Evolutionary conservation across 2,888 invertebrate species (phyloP), one percentile per base, ranked within the genome.

Genomic region (Cosmia pyralina): DNA sequence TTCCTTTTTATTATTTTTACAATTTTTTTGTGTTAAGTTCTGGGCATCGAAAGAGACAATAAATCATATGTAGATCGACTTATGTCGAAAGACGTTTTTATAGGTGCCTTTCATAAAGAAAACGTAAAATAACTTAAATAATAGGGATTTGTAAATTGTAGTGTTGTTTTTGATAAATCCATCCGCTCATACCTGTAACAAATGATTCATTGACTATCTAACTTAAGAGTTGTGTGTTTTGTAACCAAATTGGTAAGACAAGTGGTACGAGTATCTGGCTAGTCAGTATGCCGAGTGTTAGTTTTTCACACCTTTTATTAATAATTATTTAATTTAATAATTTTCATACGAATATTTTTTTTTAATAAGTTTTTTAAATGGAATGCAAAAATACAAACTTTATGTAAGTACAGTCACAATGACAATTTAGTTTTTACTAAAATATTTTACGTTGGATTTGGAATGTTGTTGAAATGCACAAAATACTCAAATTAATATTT

Each of bases 21-120:
- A 59, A 69, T 73, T 78, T 59, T 73, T 77, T 74, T 66, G 50
- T 79, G 59, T 59, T 78, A 78, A 79, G 72, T 83, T 88, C 86
- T 89, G 81, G 88, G 88, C 87, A 91, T 94, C 90, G 92, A 91
- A 92, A 90, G 89, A 88, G 91, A 91, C 90, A 92, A 92, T 89
- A 89, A 90, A 88, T 90, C 88, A 87, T 83, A 82, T 64, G 90
- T 95, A 95, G 94, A 88, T 92, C 92, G 94, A 93, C 92, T 73
- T 83, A 85, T 67, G 94, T 95, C 94, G 92, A 92, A 87, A 92
- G 93, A 94, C 93, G 92, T 94, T 94, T 28, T 92, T 93, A 95
- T 95, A 95, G 96, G 96, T 96, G 96, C 96, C 96, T 96, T 96
- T 95, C 92, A 93, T 94, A 92, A 94, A 92, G 88, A 88, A 87